Percentiles rank a stretch among this genome's conserved stretches.
These are phyloP conservation scores for Antheraea yamamai DNA, from an alignment of 2,888 invertebrate genomes.

Conservation along the genomic window DNA sequence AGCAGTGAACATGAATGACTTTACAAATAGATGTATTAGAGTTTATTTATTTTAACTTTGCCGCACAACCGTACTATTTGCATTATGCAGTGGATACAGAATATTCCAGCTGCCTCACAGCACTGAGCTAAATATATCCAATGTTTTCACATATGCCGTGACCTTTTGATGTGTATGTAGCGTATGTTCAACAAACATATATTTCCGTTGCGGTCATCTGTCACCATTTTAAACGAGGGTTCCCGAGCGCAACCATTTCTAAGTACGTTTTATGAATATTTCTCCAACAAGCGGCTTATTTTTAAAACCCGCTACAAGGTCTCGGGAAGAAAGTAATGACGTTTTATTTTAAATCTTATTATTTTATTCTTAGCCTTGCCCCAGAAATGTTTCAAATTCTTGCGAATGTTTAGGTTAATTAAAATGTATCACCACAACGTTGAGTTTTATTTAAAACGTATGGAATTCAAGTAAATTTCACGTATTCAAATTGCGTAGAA, in stretches of 20 bases:
- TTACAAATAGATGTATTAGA: conserved; percentile 10
- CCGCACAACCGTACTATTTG: conserved; percentile 17
- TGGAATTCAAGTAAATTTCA: not conserved
- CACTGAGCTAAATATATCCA: conserved; percentile 48
- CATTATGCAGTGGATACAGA: conserved; percentile 25
- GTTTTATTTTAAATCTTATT: conserved; percentile 27
- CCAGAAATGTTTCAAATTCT: conserved; percentile 21
- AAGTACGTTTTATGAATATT: conserved; percentile 26
- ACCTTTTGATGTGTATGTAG: conserved; percentile 53
- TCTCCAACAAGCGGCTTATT: conserved; percentile 33
- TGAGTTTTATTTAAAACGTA: not conserved
- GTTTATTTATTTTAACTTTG: conserved; percentile 16
- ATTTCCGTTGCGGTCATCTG: conserved; percentile 58
- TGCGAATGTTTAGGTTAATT: conserved; percentile 13
- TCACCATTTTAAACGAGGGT: conserved; percentile 50
- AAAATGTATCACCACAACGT: not conserved
- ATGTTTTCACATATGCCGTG: conserved; percentile 47
- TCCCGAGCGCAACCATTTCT: conserved; percentile 29
- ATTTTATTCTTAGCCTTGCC: conserved; percentile 21
- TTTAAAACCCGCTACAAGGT: conserved; percentile 31
- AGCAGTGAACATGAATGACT: not conserved
- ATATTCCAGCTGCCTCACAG: conserved; percentile 27
- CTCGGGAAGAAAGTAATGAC: conserved; percentile 32
- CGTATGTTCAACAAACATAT: conserved; percentile 48
- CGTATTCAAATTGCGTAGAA: not conserved